These are phyloP conservation scores for Odontamblyopus lacepedii DNA, from an alignment of 2,797 vertebrate genomes.

Conservation along the genomic window DNA sequence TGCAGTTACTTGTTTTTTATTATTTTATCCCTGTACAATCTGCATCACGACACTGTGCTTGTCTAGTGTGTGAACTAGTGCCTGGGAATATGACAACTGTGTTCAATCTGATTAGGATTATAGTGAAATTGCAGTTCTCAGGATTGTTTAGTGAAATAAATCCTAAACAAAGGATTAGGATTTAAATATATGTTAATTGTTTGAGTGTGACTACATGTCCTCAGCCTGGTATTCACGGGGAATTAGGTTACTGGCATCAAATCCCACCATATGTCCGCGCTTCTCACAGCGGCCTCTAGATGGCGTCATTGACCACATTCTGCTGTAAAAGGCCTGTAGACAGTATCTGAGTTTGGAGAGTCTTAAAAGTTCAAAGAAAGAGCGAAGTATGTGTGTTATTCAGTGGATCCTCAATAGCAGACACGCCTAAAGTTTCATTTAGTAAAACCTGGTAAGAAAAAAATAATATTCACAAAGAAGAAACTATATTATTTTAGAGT, in stretches of 20 bases:
- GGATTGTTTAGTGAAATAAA: slow-evolving; percentile 34
- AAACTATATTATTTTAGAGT: too few relatives aligned
- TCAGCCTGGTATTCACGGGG: slow-evolving; percentile 38
- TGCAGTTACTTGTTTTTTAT: not conserved
- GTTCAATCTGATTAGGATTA: slow-evolving; percentile 53
- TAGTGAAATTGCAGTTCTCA: slow-evolving; percentile 38
- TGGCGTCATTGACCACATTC: slow-evolving; percentile 57
- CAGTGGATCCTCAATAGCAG: too few relatives aligned
- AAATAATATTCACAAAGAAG: too few relatives aligned
- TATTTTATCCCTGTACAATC: not conserved
- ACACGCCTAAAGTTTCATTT: too few relatives aligned
- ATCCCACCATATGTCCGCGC: slow-evolving; percentile 44
- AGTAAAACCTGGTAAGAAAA: too few relatives aligned
- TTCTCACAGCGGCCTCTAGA: slow-evolving; percentile 54
- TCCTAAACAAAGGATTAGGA: slow-evolving; percentile 7
- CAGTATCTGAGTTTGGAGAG: not conserved
- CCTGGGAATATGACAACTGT: slow-evolving; percentile 47
- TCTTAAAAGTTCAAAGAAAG: too few relatives aligned
- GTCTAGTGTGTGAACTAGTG: slow-evolving; percentile 34
- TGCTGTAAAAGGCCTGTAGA: not conserved
- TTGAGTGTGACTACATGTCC: slow-evolving; percentile 52
- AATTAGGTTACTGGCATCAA: slow-evolving; percentile 61
- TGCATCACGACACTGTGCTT: slow-evolving; percentile 4
- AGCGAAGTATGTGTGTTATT: too few relatives aligned
- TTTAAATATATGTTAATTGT: slow-evolving; percentile 64